Conservation (phyloP, 1,140 invertebrate species). For the Aphaenogaster rudis region DNA sequence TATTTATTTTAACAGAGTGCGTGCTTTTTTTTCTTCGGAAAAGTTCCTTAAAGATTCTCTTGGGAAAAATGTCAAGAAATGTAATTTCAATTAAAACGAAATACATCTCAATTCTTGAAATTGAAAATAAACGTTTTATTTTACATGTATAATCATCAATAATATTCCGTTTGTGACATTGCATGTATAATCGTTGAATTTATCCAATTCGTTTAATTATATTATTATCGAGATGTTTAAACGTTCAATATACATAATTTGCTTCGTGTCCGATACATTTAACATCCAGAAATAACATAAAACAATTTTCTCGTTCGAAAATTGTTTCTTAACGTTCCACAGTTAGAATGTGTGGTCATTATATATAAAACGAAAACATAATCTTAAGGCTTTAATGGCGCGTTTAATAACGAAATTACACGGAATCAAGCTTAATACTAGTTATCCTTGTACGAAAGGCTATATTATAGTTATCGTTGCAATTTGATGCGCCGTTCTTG, state of each 20-base stretch:
- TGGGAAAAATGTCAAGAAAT: background rate
- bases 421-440: conserved; percentile 20
- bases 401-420: conserved; percentile 36
- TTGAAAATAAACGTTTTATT: conserved; percentile 12
- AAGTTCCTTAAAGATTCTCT: background rate
- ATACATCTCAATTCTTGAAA: background rate
- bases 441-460: background rate
- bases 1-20: background rate
- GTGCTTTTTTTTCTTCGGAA: background rate
- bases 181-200: background rate
- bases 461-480: conserved; percentile 48
- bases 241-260: background rate
- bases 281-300: background rate
- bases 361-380: background rate
- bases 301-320: background rate
- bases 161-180: background rate
- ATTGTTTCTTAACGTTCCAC: background rate
- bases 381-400: conserved; percentile 6
- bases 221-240: background rate
- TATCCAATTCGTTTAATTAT: background rate
- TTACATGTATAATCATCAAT: background rate
- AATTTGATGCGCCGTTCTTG: conserved; percentile 40
- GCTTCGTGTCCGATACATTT: background rate
- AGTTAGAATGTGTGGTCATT: background rate
- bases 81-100: background rate